These are phyloP conservation scores for Climacteris rufus DNA, from an alignment of 2,113 vertebrate species.

Conservation along the genomic window DNA sequence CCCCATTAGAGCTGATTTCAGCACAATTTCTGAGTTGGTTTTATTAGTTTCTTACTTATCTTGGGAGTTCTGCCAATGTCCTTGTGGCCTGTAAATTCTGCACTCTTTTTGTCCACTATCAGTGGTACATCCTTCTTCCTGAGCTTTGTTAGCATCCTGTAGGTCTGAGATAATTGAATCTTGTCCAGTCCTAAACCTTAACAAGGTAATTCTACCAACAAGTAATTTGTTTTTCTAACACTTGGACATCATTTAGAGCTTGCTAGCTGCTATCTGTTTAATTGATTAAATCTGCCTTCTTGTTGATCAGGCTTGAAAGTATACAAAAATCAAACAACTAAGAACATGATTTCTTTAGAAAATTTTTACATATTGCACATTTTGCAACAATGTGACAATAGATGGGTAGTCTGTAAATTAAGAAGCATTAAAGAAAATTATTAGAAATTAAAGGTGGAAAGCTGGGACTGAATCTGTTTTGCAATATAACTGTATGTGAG, in stretches of 20 bases:
- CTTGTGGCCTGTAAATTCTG: background rate
- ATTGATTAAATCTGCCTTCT: background rate
- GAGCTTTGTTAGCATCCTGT: accelerated
- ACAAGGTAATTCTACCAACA: background rate
- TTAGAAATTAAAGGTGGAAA: background rate
- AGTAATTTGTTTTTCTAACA: background rate
- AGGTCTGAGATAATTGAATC: background rate
- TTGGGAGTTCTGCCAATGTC: background rate
- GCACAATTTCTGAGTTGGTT: background rate
- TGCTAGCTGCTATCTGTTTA: background rate
- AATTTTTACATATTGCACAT: background rate
- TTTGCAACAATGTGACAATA: background rate
- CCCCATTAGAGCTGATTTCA: background rate
- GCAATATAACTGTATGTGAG: background rate
- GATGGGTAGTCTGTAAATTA: background rate
- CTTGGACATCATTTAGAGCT: background rate
- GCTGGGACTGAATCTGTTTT: background rate
- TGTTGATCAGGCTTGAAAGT: background rate
- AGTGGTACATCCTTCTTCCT: background rate
- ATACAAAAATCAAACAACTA: background rate
- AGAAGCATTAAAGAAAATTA: background rate
- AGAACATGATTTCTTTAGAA: background rate
- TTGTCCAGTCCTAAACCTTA: background rate
- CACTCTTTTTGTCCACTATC: background rate
- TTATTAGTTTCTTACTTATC: background rate